Percentiles rank a stretch among this genome's conserved stretches.
Conservation (phyloP, 2,113 vertebrate genomes). For the Brachionichthys hirsutus region DNA sequence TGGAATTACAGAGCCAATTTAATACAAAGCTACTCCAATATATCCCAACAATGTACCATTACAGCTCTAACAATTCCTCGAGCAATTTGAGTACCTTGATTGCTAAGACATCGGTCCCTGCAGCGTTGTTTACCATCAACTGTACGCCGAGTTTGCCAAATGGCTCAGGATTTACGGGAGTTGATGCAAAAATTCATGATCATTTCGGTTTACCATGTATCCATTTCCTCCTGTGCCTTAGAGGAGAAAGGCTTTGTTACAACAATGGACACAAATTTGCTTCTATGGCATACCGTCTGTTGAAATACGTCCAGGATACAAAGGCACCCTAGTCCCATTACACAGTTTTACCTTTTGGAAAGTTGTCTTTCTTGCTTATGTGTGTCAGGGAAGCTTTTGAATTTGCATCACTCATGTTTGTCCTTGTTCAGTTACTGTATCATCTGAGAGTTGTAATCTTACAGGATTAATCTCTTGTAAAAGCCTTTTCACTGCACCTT, state of each 20-base stretch:
- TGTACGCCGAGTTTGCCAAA: conserved; percentile 11
- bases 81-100: too few species aligned
- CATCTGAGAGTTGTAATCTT: conserved; percentile 39
- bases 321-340: conserved; percentile 36
- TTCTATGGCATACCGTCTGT: conserved; percentile 36
- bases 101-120: too few species aligned
- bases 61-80: too few species aligned
- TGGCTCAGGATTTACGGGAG: conserved; percentile 40
- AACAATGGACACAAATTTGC: conserved; percentile 9
- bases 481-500: conserved; percentile 7
- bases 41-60: background rate
- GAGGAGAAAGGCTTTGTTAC: conserved; percentile 44
- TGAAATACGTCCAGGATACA: conserved; percentile 25
- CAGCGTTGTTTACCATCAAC: background rate
- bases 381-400: conserved; percentile 39
- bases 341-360: conserved; percentile 36
- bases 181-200: conserved; percentile 40
- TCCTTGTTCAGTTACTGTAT: conserved; percentile 22
- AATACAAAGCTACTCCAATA: background rate
- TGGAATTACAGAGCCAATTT: background rate
- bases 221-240: conserved; percentile 38
- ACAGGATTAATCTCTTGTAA: conserved; percentile 35
- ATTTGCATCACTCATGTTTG: conserved; percentile 32
- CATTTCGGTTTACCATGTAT: conserved; percentile 46
- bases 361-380: conserved; percentile 61